Percentiles rank a stretch among this genome's conserved stretches.
phyloP scores from a whole-genome alignment of 2,113 vertebrate species.

The Muscicapa adusta region DNA sequence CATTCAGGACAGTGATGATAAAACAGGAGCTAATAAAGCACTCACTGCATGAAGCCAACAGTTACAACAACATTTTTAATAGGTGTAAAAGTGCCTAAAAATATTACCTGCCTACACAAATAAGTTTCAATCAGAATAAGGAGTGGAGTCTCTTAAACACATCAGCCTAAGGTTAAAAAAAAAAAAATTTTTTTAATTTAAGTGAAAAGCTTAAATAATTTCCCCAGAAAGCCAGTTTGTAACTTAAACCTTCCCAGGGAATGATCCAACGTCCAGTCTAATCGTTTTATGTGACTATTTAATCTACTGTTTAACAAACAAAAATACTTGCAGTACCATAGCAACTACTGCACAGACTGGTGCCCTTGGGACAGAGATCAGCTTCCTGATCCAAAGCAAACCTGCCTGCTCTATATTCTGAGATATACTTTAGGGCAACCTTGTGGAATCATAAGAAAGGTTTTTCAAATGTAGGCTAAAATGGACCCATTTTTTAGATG shows the following conservation, averaged over 20 bases:
- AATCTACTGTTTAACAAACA: conserved; percentile 67
- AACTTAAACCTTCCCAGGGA: conserved; percentile 58
- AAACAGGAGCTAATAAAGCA: neutral
- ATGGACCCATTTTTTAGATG: neutral
- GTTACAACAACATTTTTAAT: neutral
- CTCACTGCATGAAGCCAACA: neutral
- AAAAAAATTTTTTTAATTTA: neutral
- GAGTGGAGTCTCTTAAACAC: neutral
- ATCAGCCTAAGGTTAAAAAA: neutral
- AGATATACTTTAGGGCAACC: neutral
- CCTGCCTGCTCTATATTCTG: neutral
- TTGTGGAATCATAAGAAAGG: neutral
- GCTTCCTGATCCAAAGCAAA: conserved; percentile 42
- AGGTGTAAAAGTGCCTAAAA: conserved; percentile 1
- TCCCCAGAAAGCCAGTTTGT: conserved; percentile 53
- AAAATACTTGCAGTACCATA: conserved; percentile 59
- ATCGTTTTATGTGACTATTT: conserved; percentile 58
- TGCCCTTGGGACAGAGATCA: neutral
- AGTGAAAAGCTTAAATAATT: conserved; percentile 60
- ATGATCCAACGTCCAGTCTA: conserved; percentile 34
- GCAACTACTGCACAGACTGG: conserved; percentile 51
- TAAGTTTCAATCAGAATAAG: neutral
- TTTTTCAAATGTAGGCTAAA: neutral
- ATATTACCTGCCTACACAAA: neutral
- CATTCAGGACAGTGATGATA: neutral